Evolutionary conservation across 2,888 invertebrate genomes (phyloP), one percentile per base, ranked within the genome.

Genomic region (Nowickia ferox): DNA sequence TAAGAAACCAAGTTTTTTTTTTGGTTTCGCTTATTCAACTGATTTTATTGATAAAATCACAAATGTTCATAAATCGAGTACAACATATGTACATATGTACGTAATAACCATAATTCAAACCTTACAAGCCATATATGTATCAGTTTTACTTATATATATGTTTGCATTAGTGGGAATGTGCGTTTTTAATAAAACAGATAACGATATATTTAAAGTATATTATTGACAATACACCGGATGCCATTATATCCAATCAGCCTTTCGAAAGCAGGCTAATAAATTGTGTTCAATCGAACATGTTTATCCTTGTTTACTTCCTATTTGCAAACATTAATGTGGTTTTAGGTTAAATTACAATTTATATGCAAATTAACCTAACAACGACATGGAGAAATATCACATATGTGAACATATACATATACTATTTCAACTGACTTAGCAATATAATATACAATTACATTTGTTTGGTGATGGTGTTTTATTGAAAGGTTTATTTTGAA

Each of bases 271-370:
- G 38, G 38, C 40, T 2, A 59, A 59, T n/a, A 40, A 22, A 38
- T n/a, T 59, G 15, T 59, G n/a, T 59, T 9, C 38, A 17, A 59
- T 38, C 6, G 11, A 19, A 40, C 3, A n/a, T 2, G n/a, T n/a
- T 40, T 61, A 61, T 40, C 40, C 61, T 4, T 9, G 40, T 40
- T 40, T 61, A 40, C 40, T 17, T 61, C 61, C 40, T 61, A 11
- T 61, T 61, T n/a, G 38, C 40, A 61, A 40, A 61, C 17, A 40
- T 61, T 57, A 15, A 38, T 19, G 38, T 22, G 61, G 17, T 61
- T 61, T 40, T 1, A 40, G n/a, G 10, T 61, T 10, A 9, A 40
- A 15, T 59, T 11, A 59, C 59, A 38, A 38, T 59, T 59, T 59
- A 38, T n/a, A 40, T 40, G 59, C n/a, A 59, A 59, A 38, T 59